phyloP scores from a whole-genome alignment of 2,797 vertebrate genomes.

The Chaenodraco wilsoni region DNA sequence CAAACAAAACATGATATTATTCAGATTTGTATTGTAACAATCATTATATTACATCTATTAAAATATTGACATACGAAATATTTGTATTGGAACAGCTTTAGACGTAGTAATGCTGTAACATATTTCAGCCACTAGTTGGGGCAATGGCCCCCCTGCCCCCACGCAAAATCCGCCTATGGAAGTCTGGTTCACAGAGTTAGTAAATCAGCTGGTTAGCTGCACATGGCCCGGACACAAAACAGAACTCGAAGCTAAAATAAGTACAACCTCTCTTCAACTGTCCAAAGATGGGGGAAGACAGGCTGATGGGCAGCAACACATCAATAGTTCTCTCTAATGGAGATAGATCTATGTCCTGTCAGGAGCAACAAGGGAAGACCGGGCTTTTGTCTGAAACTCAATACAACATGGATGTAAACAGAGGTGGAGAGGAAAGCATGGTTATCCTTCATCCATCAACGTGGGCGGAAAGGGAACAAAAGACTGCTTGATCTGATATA shows the following conservation, averaged over 20 bases:
- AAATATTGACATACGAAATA: too few relatives aligned
- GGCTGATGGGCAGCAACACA: conserved; percentile 44
- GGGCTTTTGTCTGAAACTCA: conserved; percentile 35
- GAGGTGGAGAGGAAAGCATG: neutral
- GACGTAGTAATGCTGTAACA: too few relatives aligned
- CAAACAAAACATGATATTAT: too few relatives aligned
- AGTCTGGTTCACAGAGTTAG: neutral
- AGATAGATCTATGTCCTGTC: conserved; percentile 64
- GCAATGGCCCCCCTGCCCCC: too few relatives aligned
- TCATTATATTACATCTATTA: too few relatives aligned
- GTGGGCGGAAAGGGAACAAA: conserved; percentile 21
- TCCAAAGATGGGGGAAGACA: conserved; percentile 39
- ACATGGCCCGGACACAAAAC: conserved; percentile 4
- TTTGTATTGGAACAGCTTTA: too few relatives aligned
- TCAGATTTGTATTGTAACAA: too few relatives aligned
- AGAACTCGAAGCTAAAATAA: neutral
- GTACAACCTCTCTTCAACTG: conserved; percentile 25
- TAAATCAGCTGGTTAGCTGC: conserved; percentile 9
- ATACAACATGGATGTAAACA: conserved; percentile 49
- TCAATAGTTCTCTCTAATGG: conserved; percentile 59
- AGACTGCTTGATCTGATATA: conserved; percentile 2
- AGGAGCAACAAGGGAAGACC: conserved; percentile 41
- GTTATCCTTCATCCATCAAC: conserved; percentile 47
- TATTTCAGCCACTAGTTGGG: too few relatives aligned
- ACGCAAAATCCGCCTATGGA: neutral